Conservation (phyloP, 2,888 invertebrate genomes). For the Oscheius myriophilus region DNA sequence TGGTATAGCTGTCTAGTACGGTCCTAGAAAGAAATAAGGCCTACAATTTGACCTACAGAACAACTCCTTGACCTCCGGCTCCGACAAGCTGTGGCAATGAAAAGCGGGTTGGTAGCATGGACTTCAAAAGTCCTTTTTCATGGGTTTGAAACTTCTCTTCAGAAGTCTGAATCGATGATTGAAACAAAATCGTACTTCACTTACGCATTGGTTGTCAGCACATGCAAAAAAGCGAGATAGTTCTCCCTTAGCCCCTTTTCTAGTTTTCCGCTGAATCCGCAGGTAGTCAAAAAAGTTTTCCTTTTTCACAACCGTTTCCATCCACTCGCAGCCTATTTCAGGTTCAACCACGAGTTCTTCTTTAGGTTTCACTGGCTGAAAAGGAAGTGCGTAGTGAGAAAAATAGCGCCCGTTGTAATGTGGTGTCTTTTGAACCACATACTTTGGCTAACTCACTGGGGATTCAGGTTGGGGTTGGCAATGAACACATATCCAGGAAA, state of each 20-base stretch:
- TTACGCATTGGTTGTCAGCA: background rate
- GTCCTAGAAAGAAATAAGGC: background rate
- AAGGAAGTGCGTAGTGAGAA: too few relatives aligned
- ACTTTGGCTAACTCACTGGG: too few relatives aligned
- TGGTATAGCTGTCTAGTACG: background rate
- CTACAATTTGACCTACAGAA: slow-evolving; percentile 7
- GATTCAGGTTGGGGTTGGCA: too few relatives aligned
- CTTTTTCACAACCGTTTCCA: background rate
- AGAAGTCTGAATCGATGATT: background rate
- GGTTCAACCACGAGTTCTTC: background rate
- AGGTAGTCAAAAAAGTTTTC: slow-evolving; percentile 7
- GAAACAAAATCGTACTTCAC: too few relatives aligned
- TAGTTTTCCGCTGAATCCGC: slow-evolving; percentile 10
- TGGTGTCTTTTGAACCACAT: too few relatives aligned
- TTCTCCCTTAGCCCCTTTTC: slow-evolving; percentile 19
- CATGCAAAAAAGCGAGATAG: slow-evolving; percentile 16
- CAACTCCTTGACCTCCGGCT: slow-evolving; percentile 20
- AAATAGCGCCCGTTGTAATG: too few relatives aligned
- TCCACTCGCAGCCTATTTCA: slow-evolving; percentile 10
- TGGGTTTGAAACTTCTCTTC: background rate
- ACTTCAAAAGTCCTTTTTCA: background rate
- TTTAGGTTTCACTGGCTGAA: too few relatives aligned
- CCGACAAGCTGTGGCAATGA: slow-evolving; percentile 7
- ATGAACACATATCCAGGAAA: too few relatives aligned
- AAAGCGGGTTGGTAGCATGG: slow-evolving; percentile 18